phyloP scores from a whole-genome alignment of 2,797 vertebrate species.

The Myotis findleyi region DNA sequence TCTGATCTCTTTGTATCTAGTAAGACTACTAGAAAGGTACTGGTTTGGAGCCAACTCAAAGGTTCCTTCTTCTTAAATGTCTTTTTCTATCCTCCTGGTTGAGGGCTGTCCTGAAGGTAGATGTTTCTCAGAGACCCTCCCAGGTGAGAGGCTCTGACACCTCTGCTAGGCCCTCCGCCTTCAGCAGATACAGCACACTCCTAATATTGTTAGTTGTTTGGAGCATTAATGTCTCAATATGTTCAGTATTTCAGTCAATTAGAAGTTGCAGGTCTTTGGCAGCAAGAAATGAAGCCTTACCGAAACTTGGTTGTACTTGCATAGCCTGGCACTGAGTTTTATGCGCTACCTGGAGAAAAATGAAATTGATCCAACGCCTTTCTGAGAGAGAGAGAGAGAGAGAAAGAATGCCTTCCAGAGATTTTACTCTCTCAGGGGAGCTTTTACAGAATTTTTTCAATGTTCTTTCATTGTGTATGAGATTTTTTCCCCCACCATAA shows the following conservation, averaged over 20 bases:
- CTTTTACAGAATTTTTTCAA: constrained; percentile 62
- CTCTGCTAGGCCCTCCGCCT: neutral
- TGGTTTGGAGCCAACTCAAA: neutral
- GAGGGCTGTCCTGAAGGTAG: neutral
- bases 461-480: constrained; percentile 22
- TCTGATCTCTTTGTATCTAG: neutral
- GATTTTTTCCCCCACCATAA: neutral
- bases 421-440: constrained; percentile 25
- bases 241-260: neutral
- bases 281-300: neutral
- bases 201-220: constrained; percentile 26
- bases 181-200: neutral
- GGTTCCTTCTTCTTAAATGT: neutral
- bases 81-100: neutral
- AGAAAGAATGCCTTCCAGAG: constrained; percentile 23
- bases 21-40: neutral
- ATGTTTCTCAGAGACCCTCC: neutral
- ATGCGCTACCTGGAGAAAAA: neutral
- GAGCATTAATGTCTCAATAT: neutral
- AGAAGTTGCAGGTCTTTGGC: constrained; percentile 23
- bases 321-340: neutral
- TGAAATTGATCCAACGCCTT: neutral
- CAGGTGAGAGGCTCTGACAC: neutral
- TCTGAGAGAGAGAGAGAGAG: neutral
- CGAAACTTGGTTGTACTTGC: neutral